A percentile compares a stretch with the other conserved stretches of the same genome.
Conservation (phyloP, 2,888 invertebrate genomes). For the Pasiphila rectangulata region DNA sequence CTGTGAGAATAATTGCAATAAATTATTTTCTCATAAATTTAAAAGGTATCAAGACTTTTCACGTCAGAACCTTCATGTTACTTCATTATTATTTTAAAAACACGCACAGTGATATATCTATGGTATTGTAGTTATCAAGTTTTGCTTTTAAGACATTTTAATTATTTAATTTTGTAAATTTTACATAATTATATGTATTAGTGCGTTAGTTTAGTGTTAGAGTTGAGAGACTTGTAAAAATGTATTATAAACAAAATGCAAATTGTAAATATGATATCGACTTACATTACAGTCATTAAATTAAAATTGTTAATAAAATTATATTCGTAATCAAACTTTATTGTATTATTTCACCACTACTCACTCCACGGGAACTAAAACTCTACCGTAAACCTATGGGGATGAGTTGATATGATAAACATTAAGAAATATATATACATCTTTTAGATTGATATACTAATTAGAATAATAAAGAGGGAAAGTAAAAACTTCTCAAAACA, state of each 20-base stretch:
- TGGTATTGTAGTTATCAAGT: constrained; percentile 10
- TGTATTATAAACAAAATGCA: constrained; percentile 68
- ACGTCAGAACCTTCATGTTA: not conserved
- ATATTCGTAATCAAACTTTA: constrained; percentile 75
- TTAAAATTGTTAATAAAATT: constrained; percentile 81
- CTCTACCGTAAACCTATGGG: too few species aligned
- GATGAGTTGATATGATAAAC: not conserved
- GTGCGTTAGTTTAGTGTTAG: constrained; percentile 28
- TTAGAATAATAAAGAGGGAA: too few species aligned
- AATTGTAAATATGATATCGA: constrained; percentile 79
- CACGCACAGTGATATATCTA: constrained; percentile 16
- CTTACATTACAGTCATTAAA: constrained; percentile 80
- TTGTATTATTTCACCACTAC: constrained; percentile 54
- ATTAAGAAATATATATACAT: too few species aligned
- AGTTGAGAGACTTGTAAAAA: constrained; percentile 73
- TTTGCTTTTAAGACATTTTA: constrained; percentile 8
- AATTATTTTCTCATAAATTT: not conserved
- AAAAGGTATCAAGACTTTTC: not conserved
- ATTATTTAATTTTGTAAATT: constrained; percentile 41
- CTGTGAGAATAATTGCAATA: not conserved
- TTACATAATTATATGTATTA: constrained; percentile 33
- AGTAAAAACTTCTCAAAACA: too few species aligned
- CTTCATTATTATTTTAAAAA: constrained; percentile 17
- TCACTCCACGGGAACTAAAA: not conserved
- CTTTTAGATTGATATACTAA: too few species aligned